Base-by-base conservation (phyloP, 2,113 vertebrate species). In the Ammodytes dubius region DNA sequence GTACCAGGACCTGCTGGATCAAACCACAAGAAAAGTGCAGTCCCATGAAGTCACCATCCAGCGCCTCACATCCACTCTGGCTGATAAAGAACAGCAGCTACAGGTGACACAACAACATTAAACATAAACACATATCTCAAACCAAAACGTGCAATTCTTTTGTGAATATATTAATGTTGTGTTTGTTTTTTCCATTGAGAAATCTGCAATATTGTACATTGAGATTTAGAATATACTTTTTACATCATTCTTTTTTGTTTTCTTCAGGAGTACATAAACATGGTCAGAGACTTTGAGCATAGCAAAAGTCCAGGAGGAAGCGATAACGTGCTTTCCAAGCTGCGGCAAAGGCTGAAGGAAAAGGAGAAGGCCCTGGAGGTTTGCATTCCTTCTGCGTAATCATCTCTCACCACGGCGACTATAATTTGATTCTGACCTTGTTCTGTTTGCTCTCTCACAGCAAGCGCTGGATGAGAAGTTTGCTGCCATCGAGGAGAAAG, bases 31-130 rank as follows among this genome's bases (percentile, higher is more conserved):
- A 70, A 96, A 95, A 65, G 69, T 96, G 70, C 96, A 95, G 49
- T 91, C 89, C 82, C 96, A 96, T 39, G 96, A 98, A 52, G 89
- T 94, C 77, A 91, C 90, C 80, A 95, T 97, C 91, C 94, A 94
- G 74, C 90, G 70, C 49, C 94, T 97, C 27, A 96, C 94, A 45
- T 94, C 94, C 89, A 95, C 60, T 3, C 79, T 96, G 67, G 90
- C 64, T 64, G 95, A 96, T 54, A 97, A 96, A 85, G 96, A 97
- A 70, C 93, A 95, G 45, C 91, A 96, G 86, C 95, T 97, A 9
- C 96, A 97, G 96, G 98, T 98, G 47, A 85, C 40, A 19, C 6
- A 57, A 43, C 19, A 12, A 39, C 10, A 52, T 15, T 7, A 2
- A 57, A 45, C 7, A 15, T 42, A n/a, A 37, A 45, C 7, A 9